Evolutionary conservation across 2,888 invertebrate genomes (phyloP).

Genomic region (Heliconius ethilla): DNA sequence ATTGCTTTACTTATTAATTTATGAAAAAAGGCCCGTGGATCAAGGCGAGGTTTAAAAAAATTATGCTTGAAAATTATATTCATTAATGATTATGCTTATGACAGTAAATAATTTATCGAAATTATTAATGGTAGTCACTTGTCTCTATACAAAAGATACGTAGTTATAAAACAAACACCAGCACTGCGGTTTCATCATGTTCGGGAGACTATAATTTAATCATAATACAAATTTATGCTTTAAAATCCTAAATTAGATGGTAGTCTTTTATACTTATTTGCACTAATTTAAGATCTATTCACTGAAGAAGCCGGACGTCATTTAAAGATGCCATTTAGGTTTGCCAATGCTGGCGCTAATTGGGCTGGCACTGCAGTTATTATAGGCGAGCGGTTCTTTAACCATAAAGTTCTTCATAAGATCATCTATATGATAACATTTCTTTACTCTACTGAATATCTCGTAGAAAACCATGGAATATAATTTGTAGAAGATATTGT

Average conservation of each 20-base stretch:
- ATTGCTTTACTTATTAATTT: background rate
- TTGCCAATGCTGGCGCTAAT: conserved; percentile 34
- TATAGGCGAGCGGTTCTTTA: conserved; percentile 22
- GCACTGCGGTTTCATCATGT: background rate
- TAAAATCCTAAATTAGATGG: background rate
- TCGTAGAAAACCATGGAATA: background rate
- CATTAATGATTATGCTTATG: background rate
- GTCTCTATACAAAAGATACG: background rate
- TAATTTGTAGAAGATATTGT: background rate
- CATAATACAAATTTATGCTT: background rate
- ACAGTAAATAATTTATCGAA: background rate
- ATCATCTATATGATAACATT: background rate
- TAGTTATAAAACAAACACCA: background rate
- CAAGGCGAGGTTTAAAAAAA: background rate
- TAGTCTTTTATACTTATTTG: conserved; percentile 35
- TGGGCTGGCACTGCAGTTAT: conserved; percentile 34
- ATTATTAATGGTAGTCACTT: background rate
- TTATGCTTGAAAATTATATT: background rate
- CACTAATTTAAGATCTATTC: conserved; percentile 40
- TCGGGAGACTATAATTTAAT: background rate
- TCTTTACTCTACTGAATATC: background rate
- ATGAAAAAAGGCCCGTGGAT: background rate
- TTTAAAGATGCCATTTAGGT: conserved; percentile 34
- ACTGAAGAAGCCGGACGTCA: conserved; percentile 39
- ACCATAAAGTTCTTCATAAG: background rate